Conservation (phyloP, 2,888 invertebrate species). For the Ashinkailepas kermadecensis region DNA sequence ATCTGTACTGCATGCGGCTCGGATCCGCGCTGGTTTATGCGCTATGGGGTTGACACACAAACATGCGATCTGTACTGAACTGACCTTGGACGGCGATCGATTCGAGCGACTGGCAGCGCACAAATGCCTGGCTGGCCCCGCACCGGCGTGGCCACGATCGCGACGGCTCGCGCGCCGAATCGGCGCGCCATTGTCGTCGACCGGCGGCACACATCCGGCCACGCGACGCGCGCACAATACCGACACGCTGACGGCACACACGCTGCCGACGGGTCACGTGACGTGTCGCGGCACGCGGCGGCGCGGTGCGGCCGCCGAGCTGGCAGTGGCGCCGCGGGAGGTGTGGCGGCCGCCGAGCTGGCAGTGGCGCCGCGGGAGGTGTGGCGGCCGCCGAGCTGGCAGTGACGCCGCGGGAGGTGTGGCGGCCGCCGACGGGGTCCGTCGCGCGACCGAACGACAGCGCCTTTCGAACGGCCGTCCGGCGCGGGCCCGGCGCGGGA, state of each 20-base stretch:
- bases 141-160: no score
- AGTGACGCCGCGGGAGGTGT: not conserved
- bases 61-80: not conserved
- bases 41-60: no score
- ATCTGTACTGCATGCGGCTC: no score
- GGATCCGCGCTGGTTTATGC: no score
- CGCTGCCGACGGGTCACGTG: not conserved
- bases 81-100: not conserved
- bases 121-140: no score
- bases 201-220: not conserved
- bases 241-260: not conserved
- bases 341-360: not conserved
- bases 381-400: not conserved
- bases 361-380: not conserved
- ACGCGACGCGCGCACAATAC: not conserved
- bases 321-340: not conserved
- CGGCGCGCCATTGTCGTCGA: not conserved
- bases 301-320: not conserved
- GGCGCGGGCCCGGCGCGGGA: no score
- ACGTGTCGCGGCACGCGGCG: not conserved
- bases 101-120: no score
- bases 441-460: no score
- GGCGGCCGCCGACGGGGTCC: not conserved
- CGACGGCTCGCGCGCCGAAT: no score
- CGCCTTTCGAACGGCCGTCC: no score